phyloP scores from a whole-genome alignment of 2,888 invertebrate species.

The Pyralis farinalis region DNA sequence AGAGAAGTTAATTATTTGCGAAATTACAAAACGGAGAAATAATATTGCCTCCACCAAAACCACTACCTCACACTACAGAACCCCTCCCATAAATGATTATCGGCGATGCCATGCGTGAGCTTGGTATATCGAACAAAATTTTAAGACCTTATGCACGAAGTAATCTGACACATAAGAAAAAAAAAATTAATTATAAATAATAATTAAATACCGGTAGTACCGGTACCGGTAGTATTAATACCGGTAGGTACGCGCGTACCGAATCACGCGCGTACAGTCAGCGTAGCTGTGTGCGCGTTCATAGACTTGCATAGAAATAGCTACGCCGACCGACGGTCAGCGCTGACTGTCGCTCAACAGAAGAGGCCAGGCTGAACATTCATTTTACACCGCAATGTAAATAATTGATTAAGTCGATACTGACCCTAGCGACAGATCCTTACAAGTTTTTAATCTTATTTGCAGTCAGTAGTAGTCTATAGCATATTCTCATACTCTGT shows the following conservation, averaged over 20 bases:
- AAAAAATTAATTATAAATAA: background rate
- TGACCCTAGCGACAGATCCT: too few species aligned
- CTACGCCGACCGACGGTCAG: conserved; percentile 6
- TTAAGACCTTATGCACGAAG: background rate
- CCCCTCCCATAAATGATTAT: background rate
- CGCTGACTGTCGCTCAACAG: conserved; percentile 5
- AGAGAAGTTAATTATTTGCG: background rate
- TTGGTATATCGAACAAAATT: background rate
- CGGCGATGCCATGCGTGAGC: background rate
- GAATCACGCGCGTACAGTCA: conserved; percentile 5
- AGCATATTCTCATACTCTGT: too few species aligned
- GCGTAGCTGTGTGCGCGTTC: conserved; percentile 8
- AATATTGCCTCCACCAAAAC: background rate
- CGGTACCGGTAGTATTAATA: too few species aligned
- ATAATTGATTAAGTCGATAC: too few species aligned
- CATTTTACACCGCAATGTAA: too few species aligned
- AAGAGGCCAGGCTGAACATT: too few species aligned
- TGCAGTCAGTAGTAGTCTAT: too few species aligned
- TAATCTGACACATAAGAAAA: background rate
- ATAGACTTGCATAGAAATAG: conserved; percentile 8
- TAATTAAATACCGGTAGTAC: too few species aligned
- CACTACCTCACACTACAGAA: background rate
- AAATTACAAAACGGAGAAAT: background rate
- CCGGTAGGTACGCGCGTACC: conserved; percentile 16
- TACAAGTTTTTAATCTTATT: too few species aligned